Percentiles rank a stretch among this genome's conserved stretches.
phyloP scores from a whole-genome alignment of 2,113 vertebrate species.

The Ploceus nigricollis region DNA sequence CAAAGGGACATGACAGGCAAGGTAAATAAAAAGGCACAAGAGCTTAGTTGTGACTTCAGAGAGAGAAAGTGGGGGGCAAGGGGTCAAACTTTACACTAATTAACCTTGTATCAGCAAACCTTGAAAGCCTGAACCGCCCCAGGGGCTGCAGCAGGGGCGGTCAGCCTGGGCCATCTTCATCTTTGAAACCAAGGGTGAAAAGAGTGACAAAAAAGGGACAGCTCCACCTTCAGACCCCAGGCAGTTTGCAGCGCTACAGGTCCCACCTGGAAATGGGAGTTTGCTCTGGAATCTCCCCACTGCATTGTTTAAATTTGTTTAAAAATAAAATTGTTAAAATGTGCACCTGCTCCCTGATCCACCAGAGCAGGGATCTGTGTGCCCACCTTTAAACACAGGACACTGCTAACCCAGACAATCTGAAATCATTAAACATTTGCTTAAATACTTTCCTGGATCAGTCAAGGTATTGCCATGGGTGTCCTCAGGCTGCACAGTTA shows the following conservation, averaged over 20 bases:
- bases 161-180: neutral
- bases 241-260: neutral
- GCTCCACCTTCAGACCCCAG: neutral
- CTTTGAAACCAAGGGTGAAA: neutral
- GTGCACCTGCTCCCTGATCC: neutral
- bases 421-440: neutral
- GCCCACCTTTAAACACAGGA: neutral
- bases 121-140: neutral
- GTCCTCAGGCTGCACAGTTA: neutral
- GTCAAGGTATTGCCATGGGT: neutral
- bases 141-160: neutral
- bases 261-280: neutral
- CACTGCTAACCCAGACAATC: neutral
- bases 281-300: neutral
- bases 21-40: constrained; percentile 19
- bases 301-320: neutral
- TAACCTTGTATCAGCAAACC: neutral
- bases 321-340: neutral
- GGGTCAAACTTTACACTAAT: neutral
- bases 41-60: neutral
- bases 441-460: neutral
- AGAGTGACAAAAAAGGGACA: neutral
- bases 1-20: neutral
- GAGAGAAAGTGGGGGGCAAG: neutral
- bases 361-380: neutral